Evolutionary conservation across 2,113 vertebrate species (phyloP).

Genomic region (Malurus elegans): DNA sequence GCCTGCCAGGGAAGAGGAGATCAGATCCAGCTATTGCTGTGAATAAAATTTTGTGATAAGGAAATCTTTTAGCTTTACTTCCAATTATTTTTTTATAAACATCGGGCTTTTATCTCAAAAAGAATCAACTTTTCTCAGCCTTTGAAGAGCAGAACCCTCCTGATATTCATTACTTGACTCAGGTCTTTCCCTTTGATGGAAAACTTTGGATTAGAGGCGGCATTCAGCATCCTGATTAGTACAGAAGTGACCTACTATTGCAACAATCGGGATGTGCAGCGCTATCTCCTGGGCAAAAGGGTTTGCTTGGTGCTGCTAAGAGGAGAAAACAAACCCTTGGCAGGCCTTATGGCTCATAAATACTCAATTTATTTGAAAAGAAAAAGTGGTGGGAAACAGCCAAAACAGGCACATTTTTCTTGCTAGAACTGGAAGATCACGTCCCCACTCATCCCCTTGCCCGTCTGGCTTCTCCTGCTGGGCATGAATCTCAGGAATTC

Average conservation of each 20-base stretch:
- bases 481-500: neutral
- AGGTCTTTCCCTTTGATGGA: slow-evolving; percentile 18
- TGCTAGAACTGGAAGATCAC: no score
- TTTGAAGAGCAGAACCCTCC: slow-evolving; percentile 53
- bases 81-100: neutral
- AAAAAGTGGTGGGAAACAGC: fast-evolving
- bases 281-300: neutral
- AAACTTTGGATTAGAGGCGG: neutral
- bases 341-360: neutral
- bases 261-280: neutral
- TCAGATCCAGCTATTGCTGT: neutral
- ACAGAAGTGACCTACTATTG: neutral
- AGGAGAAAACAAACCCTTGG: neutral
- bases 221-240: slow-evolving; percentile 9
- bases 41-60: neutral
- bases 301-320: neutral
- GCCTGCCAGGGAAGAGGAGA: neutral
- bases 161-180: slow-evolving; percentile 62
- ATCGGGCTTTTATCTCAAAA: slow-evolving; percentile 24
- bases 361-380: neutral
- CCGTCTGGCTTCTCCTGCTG: neutral
- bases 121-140: slow-evolving; percentile 10
- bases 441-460: neutral
- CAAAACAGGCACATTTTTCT: neutral
- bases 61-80: neutral